A percentile compares a stretch with the other conserved stretches of the same genome.
Evolutionary conservation across 2,888 invertebrate species (phyloP).

Genomic region (Eurytoma adleriae): DNA sequence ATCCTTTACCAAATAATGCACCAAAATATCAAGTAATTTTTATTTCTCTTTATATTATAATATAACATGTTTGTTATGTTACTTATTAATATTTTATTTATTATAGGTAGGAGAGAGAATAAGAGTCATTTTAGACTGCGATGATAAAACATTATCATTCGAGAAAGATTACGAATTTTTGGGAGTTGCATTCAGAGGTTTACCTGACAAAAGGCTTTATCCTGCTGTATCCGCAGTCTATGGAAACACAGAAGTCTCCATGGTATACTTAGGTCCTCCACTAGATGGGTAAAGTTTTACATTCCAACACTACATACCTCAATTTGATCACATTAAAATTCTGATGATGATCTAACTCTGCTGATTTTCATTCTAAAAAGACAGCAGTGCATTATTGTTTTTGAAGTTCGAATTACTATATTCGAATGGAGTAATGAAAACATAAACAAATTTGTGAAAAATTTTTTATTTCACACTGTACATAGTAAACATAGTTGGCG

Average conservation of each 20-base stretch:
- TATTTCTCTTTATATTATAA: conserved; percentile 23
- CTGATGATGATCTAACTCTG: background rate
- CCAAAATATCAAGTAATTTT: conserved; percentile 94
- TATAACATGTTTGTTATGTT: background rate
- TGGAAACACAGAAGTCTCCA: conserved; percentile 99
- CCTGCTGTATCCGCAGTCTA: conserved; percentile 99
- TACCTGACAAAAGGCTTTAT: conserved; percentile 94
- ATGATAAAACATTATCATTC: conserved; percentile 96
- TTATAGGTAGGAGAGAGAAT: conserved; percentile 95
- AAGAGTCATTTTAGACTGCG: conserved; percentile 98
- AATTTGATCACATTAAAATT: conserved; percentile 23
- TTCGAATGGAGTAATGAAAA: conserved; percentile 3
- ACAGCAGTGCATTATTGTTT: conserved; percentile 10
- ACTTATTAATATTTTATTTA: background rate
- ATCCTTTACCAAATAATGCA: conserved; percentile 95
- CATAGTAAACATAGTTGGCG: conserved; percentile 21
- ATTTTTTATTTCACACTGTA: conserved; percentile 31
- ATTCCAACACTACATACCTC: conserved; percentile 46
- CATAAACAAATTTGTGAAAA: conserved; percentile 37
- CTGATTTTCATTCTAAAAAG: background rate
- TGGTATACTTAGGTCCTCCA: conserved; percentile 98
- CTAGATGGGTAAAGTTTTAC: conserved; percentile 88
- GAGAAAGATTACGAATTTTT: conserved; percentile 99
- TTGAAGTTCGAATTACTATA: conserved; percentile 5
- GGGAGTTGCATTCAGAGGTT: conserved; percentile 97